Evolutionary conservation across 64 coral and sea anemone species (phyloP).

Genomic region (Stylophora pistillata): DNA sequence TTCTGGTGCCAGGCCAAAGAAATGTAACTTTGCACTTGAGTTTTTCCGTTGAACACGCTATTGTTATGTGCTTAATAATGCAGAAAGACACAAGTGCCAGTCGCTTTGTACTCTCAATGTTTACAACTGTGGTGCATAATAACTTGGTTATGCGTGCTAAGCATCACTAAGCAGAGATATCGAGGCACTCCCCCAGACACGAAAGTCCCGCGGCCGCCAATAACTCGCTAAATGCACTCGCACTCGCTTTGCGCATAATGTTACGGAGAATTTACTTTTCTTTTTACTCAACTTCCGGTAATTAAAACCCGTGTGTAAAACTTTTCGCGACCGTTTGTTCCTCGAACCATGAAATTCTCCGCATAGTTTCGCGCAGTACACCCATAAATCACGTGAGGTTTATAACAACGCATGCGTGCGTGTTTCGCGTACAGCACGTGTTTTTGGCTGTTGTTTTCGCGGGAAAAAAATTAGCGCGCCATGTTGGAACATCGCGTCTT

Average conservation of each 20-base stretch:
- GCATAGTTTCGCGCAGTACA: constrained; percentile 16
- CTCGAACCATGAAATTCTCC: constrained; percentile 28
- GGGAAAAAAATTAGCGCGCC: constrained; percentile 28
- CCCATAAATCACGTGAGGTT: constrained; percentile 42
- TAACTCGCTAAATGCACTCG: neutral
- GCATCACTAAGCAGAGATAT: neutral
- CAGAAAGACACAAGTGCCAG: constrained; percentile 30
- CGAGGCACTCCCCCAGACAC: neutral
- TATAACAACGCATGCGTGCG: neutral
- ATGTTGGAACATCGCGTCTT: neutral
- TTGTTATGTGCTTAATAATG: constrained; percentile 42
- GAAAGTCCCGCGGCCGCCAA: neutral
- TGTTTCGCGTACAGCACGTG: constrained; percentile 19
- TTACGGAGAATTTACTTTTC: neutral
- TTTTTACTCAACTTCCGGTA: constrained; percentile 24
- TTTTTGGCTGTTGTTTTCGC: constrained; percentile 37
- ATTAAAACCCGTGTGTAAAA: constrained; percentile 19
- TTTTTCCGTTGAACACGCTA: neutral
- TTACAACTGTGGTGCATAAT: constrained; percentile 42
- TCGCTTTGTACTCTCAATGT: constrained; percentile 36
- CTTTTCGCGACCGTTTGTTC: neutral
- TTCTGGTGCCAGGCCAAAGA: neutral
- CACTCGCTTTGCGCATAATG: neutral
- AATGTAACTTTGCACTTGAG: neutral
- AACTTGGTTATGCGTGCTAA: constrained; percentile 24